These are phyloP conservation scores for Prionace glauca DNA, from an alignment of 2,797 vertebrate genomes.

Conservation along the genomic window DNA sequence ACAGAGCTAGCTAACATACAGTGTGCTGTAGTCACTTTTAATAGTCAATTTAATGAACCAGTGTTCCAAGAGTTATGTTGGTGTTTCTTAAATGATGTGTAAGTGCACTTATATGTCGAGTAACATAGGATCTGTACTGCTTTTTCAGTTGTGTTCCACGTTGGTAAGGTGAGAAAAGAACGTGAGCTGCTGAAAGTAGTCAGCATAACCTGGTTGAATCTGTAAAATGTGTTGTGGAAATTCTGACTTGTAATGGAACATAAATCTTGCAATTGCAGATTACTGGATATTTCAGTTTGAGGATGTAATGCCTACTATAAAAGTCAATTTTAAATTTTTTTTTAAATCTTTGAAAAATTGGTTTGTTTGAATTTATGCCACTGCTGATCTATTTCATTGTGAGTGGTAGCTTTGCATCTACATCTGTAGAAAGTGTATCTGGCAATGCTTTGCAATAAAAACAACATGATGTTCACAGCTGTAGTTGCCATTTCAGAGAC, in stretches of 20 bases:
- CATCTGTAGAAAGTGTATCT: neutral
- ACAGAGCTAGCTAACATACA: neutral
- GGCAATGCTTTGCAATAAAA: neutral
- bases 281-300: neutral
- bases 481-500: neutral
- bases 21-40: neutral
- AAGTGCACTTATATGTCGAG: neutral
- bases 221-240: constrained; percentile 4
- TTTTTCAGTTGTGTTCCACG: neutral
- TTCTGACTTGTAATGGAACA: neutral
- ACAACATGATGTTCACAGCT: neutral
- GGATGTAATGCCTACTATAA: neutral
- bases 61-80: neutral
- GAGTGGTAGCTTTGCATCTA: neutral
- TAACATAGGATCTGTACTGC: neutral
- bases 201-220: neutral
- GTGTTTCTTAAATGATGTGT: neutral
- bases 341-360: neutral
- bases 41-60: neutral
- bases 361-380: neutral
- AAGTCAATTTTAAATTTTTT: neutral
- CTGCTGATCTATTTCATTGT: neutral
- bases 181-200: neutral
- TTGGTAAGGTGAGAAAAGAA: neutral
- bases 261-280: neutral